Evolutionary conservation across 2,888 invertebrate genomes (phyloP).

Genomic region (Cephus spinipes): DNA sequence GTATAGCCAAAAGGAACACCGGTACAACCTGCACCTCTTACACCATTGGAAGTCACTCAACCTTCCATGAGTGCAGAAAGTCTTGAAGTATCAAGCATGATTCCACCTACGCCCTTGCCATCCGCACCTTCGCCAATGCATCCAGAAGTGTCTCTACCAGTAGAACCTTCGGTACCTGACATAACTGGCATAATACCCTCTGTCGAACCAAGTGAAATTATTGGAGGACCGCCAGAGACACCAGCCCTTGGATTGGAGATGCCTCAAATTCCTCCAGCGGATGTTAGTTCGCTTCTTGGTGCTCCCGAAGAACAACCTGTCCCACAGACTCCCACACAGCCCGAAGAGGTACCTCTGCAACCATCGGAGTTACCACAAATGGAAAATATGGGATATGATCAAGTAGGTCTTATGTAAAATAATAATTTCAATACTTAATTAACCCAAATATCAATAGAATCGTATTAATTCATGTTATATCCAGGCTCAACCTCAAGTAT

Average conservation of each 20-base stretch:
- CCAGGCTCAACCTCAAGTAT: constrained; percentile 67
- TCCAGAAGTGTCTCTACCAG: constrained; percentile 50
- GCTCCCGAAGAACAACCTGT: constrained; percentile 43
- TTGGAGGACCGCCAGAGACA: constrained; percentile 63
- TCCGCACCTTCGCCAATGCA: constrained; percentile 50
- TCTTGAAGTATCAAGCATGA: constrained; percentile 44
- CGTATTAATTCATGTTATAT: background rate
- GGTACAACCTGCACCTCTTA: background rate
- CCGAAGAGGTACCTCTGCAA: constrained; percentile 45
- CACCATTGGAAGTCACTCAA: constrained; percentile 47
- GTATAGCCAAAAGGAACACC: background rate
- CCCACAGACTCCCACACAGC: constrained; percentile 47
- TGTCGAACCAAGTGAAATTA: constrained; percentile 47
- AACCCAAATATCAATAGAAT: background rate
- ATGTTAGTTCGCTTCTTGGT: constrained; percentile 52
- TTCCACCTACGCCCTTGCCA: constrained; percentile 41
- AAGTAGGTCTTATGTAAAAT: constrained; percentile 56
- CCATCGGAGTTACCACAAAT: constrained; percentile 65
- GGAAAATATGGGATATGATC: constrained; percentile 75
- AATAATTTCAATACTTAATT: background rate
- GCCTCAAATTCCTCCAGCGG: constrained; percentile 57
- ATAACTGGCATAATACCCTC: constrained; percentile 56
- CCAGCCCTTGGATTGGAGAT: constrained; percentile 59
- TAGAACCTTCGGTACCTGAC: constrained; percentile 54
- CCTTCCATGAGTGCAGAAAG: constrained; percentile 42